Percentiles rank a stretch among this genome's conserved stretches.
These are phyloP conservation scores for Drusus annulatus DNA, from an alignment of 1,140 invertebrate species.

Conservation along the genomic window DNA sequence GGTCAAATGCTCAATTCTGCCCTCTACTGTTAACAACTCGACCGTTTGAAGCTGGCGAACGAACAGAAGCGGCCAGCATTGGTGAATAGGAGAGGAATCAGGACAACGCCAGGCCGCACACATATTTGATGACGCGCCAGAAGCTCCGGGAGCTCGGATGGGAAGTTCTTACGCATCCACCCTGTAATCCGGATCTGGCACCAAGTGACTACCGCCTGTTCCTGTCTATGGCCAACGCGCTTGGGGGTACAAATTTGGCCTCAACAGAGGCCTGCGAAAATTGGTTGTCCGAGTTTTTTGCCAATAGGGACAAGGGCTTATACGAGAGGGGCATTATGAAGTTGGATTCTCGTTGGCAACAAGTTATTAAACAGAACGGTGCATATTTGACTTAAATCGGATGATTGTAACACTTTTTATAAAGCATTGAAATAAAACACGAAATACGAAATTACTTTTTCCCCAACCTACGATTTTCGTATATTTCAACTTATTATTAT, in stretches of 20 bases:
- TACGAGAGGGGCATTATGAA: slow-evolving; percentile 29
- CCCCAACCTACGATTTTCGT: too few species aligned
- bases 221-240: slow-evolving; percentile 24
- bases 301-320: neutral
- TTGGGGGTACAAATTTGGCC: slow-evolving; percentile 24
- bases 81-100: slow-evolving; percentile 21
- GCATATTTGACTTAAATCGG: too few species aligned
- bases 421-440: too few species aligned
- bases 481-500: too few species aligned
- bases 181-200: slow-evolving; percentile 12
- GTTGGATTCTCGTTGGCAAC: slow-evolving; percentile 18
- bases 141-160: slow-evolving; percentile 12
- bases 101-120: slow-evolving; percentile 21
- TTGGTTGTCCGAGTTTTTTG: slow-evolving; percentile 21
- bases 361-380: slow-evolving; percentile 1
- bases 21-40: slow-evolving; percentile 15
- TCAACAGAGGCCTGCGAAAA: slow-evolving; percentile 19
- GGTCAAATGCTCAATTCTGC: slow-evolving; percentile 5
- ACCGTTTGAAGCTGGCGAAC: slow-evolving; percentile 10
- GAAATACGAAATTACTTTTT: too few species aligned
- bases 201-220: slow-evolving; percentile 25
- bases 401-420: too few species aligned
- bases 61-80: slow-evolving; percentile 20
- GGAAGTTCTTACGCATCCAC: slow-evolving; percentile 25
- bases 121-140: slow-evolving; percentile 17